These are phyloP conservation scores for Pammene aurita DNA, from an alignment of 2,888 invertebrate genomes.

Conservation along the genomic window DNA sequence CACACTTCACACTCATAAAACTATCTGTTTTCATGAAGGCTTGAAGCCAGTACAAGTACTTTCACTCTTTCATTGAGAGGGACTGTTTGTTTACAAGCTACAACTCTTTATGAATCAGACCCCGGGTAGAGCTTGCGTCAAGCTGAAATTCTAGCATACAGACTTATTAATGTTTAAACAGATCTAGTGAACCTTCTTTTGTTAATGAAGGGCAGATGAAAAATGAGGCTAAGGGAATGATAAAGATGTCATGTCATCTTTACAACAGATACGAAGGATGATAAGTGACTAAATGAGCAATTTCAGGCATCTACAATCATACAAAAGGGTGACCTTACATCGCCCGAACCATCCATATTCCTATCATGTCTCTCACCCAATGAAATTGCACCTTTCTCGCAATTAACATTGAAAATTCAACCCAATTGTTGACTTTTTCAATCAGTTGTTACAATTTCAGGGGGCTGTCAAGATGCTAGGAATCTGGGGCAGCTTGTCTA, in stretches of 20 bases:
- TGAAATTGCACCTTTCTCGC: conserved; percentile 61
- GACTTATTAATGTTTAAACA: background rate
- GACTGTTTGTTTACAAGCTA: no score
- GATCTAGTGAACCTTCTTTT: no score
- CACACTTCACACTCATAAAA: background rate
- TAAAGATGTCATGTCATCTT: conserved; percentile 30
- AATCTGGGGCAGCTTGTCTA: conserved; percentile 68
- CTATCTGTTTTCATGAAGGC: no score
- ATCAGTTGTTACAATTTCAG: conserved; percentile 60
- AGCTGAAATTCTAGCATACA: background rate
- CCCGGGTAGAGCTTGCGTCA: no score
- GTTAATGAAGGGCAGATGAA: no score
- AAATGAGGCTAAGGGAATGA: background rate
- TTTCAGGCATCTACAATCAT: conserved; percentile 40
- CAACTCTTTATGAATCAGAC: no score
- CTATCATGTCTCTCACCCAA: conserved; percentile 66
- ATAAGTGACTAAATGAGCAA: background rate
- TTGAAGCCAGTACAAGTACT: no score
- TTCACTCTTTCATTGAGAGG: no score
- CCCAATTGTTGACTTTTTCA: conserved; percentile 19
- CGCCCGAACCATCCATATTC: conserved; percentile 65
- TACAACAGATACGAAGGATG: background rate
- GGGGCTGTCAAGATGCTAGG: conserved; percentile 65
- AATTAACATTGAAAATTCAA: conserved; percentile 26
- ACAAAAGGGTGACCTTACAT: conserved; percentile 64